Evolutionary conservation across 2,888 invertebrate species (phyloP), one percentile per base, ranked within the genome.

Genomic region (Drosophila limbata): DNA sequence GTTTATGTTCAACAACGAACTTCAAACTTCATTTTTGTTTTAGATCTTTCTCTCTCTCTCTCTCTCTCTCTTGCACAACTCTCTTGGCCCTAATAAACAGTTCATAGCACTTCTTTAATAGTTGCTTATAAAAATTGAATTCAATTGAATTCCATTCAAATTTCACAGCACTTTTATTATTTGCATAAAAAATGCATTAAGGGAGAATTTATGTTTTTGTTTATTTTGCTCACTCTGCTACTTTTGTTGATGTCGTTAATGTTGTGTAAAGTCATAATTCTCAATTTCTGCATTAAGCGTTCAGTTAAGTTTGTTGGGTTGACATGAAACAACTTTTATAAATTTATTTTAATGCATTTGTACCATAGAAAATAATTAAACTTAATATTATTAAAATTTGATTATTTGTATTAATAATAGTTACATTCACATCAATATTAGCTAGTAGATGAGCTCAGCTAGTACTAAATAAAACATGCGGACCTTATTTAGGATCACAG

Each of bases 111-210:
- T 72, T 64, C 44, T 77, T 69, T 40, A 64, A 60, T 62, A 17
- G 42, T 39, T 51, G 17, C 35, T 33, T 67, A 15, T 37, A 25
- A 45, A 21, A 62, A 59, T 56, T 10, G 31, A 60, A 44, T 71
- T 79, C 60, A 71, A 68, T 71, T 71, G 60, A 64, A 55, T 42
- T 50, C 25, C 51, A 69, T 70, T 75, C 57, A 71, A 75, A 78
- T 72, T 66, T 51, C 57, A 31, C 57, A 53, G 25, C 44, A 25
- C 61, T 70, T 39, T 61, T 78, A 61, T 72, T 25, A 19, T 81
- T 69, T 76, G 57, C 79, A 74, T 76, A 80, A 80, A 87, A 86
- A 78, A 50, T 39, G 69, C 72, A 76, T 87, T 71, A 68, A 69
- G 69, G 50, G 25, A 31, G 55, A 73, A 84, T 87, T 84, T 63